phyloP scores from a whole-genome alignment of 2,888 invertebrate species.

The Orchesellides sinensis region DNA sequence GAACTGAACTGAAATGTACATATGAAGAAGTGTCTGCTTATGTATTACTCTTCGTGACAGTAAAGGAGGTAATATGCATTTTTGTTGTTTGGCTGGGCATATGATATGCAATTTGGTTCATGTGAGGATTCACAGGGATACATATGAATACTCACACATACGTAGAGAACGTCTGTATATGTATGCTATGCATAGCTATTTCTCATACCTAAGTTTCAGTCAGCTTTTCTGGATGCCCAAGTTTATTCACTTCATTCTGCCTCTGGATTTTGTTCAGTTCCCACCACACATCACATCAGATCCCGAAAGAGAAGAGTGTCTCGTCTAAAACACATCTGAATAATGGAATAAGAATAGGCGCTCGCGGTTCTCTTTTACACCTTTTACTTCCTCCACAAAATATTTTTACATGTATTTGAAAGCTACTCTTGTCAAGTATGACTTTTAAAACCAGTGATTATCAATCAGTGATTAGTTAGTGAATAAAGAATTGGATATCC shows the following conservation, averaged over 20 bases:
- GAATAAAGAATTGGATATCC: not conserved
- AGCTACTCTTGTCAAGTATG: not conserved
- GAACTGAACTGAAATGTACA: not conserved
- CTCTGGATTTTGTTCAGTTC: conserved; percentile 49
- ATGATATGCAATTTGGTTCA: not conserved
- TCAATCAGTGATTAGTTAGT: conserved; percentile 11
- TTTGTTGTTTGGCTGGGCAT: not conserved
- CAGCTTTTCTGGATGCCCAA: conserved; percentile 11
- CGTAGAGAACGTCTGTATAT: not conserved
- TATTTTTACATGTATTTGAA: not conserved
- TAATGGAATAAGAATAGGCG: conserved; percentile 44
- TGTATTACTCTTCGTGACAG: no score
- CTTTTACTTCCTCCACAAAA: no score
- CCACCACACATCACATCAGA: conserved; percentile 15
- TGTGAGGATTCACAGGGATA: not conserved
- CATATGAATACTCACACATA: not conserved
- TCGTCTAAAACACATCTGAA: conserved; percentile 22
- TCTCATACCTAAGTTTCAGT: conserved; percentile 12
- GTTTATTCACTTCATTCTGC: conserved; percentile 44
- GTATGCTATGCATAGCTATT: not conserved
- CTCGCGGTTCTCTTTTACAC: conserved; percentile 40
- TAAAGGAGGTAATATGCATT: not conserved
- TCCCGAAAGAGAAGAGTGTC: not conserved
- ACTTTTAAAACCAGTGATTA: conserved; percentile 13
- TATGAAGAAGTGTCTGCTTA: not conserved